Conservation (phyloP, 2,113 vertebrate genomes). For the Sus scrofa region DNA sequence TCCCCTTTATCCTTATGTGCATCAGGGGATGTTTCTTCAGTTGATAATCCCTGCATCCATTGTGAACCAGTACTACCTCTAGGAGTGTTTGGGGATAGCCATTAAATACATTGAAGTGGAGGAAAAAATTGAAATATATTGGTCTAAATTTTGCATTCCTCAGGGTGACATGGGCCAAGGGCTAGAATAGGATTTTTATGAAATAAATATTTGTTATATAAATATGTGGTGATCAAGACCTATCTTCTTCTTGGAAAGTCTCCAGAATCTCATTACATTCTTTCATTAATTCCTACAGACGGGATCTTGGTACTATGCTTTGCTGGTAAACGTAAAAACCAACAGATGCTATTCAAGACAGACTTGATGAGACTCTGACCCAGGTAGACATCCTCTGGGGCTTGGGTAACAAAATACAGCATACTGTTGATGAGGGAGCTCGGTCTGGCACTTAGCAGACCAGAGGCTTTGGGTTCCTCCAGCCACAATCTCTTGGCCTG, state of each 20-base stretch:
- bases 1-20: not conserved
- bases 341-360: not conserved
- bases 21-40: not conserved
- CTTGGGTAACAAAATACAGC: not conserved
- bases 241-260: not conserved
- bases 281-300: not conserved
- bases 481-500: not conserved
- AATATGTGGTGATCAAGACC: not conserved
- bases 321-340: not conserved
- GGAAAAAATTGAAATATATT: not conserved
- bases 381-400: not conserved
- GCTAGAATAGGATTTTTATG: not conserved
- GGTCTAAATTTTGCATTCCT: not conserved
- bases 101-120: not conserved
- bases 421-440: not conserved
- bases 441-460: not conserved
- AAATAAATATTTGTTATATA: constrained; percentile 30
- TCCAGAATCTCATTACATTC: not conserved
- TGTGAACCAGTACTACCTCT: not conserved
- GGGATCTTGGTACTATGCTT: not conserved
- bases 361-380: not conserved
- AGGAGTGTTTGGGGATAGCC: not conserved
- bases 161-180: not conserved
- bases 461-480: not conserved
- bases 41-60: not conserved